A percentile compares a stretch with the other conserved stretches of the same genome.
phyloP scores from a whole-genome alignment of 2,888 invertebrate genomes.

The Epinotia bilunana region DNA sequence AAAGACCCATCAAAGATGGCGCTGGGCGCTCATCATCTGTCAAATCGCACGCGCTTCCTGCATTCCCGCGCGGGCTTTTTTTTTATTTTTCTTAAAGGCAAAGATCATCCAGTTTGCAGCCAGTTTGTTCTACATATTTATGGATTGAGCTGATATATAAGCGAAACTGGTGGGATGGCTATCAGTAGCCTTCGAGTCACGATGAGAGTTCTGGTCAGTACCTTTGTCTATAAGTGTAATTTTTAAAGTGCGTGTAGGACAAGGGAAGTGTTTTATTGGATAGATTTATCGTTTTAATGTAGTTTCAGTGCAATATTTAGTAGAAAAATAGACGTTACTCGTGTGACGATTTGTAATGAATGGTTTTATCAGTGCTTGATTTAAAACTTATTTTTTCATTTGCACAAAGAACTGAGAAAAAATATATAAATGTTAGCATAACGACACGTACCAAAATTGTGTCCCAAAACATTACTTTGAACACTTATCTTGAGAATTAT shows the following conservation, averaged over 20 bases:
- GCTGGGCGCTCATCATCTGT: conserved; percentile 29
- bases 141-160: conserved; percentile 45
- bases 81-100: conserved; percentile 55
- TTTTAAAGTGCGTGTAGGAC: conserved; percentile 19
- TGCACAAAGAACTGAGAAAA: too few relatives aligned
- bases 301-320: conserved; percentile 8
- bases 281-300: not conserved
- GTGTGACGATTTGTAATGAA: not conserved
- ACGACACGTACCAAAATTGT: too few relatives aligned
- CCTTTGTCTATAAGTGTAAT: conserved; percentile 20
- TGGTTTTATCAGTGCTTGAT: not conserved
- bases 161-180: conserved; percentile 38
- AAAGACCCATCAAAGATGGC: conserved; percentile 41
- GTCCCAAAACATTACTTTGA: too few relatives aligned
- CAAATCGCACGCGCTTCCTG: conserved; percentile 48
- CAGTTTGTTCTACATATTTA: conserved; percentile 51
- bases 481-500: too few relatives aligned
- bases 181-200: conserved; percentile 48
- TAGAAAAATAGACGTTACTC: not conserved
- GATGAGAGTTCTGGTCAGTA: conserved; percentile 50
- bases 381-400: not conserved
- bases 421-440: too few relatives aligned
- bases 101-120: conserved; percentile 57
- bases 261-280: conserved; percentile 17
- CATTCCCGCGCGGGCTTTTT: conserved; percentile 44